A percentile compares a stretch with the other conserved stretches of the same genome.
Conservation (phyloP, 2,888 invertebrate species). For the Megastigmus dorsalis region DNA sequence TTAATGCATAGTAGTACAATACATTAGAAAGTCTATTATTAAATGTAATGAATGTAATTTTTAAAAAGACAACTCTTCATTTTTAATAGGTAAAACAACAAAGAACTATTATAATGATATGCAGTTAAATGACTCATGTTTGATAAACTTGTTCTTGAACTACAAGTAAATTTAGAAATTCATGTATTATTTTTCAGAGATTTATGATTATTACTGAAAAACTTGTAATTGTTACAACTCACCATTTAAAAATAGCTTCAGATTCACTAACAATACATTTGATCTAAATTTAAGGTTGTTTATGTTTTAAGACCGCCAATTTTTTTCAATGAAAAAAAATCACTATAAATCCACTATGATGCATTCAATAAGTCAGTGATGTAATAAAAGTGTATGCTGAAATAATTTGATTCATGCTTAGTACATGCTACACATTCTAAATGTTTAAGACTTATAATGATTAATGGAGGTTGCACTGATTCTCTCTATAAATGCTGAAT, state of each 20-base stretch:
- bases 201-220: conserved; percentile 17
- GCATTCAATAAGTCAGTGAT: conserved; percentile 1
- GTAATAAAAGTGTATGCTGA: conserved; percentile 22
- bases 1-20: neutral
- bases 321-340: neutral
- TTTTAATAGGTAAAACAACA: conserved; percentile 41
- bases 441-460: conserved; percentile 14
- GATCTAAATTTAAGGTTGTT: conserved; percentile 14
- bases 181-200: conserved; percentile 32
- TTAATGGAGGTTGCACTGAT: conserved; percentile 33
- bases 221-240: conserved; percentile 13
- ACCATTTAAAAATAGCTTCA: conserved; percentile 4
- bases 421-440: conserved; percentile 13
- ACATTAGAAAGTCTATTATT: conserved; percentile 18
- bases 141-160: conserved; percentile 50
- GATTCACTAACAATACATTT: conserved; percentile 3
- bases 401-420: conserved; percentile 31
- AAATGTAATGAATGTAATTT: conserved; percentile 36
- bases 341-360: neutral
- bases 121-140: conserved; percentile 49
- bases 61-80: conserved; percentile 41
- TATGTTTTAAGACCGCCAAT: neutral
- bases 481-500: conserved; percentile 21
- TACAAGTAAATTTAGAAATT: conserved; percentile 47
- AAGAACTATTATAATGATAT: conserved; percentile 43